Conservation (phyloP, 2,797 vertebrate genomes). For the Betta splendens region DNA sequence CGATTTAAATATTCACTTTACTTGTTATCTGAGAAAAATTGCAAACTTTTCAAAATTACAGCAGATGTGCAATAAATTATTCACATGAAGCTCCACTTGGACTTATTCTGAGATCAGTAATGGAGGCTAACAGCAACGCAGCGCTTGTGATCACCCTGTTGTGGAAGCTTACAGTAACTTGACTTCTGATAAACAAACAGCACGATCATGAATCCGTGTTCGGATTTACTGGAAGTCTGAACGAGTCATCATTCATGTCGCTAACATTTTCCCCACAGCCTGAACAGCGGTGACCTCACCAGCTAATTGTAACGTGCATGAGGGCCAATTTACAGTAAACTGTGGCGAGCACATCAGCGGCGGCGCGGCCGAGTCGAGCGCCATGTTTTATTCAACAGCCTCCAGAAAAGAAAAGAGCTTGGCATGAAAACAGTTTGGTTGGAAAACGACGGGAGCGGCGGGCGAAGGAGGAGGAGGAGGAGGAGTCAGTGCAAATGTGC, state of each 20-base stretch:
- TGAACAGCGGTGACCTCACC: conserved; percentile 4
- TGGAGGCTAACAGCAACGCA: conserved; percentile 7
- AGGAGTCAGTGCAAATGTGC: conserved; percentile 18
- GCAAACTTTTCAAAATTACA: conserved; percentile 33
- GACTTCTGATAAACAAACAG: background rate
- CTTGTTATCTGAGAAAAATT: conserved; percentile 35
- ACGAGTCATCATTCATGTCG: background rate
- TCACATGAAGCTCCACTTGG: conserved; percentile 21
- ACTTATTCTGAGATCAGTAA: conserved; percentile 5
- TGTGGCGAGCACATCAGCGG: conserved; percentile 13
- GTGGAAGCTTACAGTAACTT: background rate
- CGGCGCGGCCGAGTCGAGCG: conserved; percentile 16
- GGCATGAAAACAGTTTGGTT: conserved; percentile 25
- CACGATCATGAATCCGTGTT: accelerated
- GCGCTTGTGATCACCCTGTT: too few relatives aligned
- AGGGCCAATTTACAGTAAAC: background rate
- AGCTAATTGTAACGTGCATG: conserved; percentile 23
- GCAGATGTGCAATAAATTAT: conserved; percentile 39
- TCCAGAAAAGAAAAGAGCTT: conserved; percentile 33
- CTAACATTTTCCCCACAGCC: background rate
- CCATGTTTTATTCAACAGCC: conserved; percentile 62
- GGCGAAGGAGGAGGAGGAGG: conserved; percentile 6
- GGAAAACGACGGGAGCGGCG: background rate
- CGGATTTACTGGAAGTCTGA: background rate
- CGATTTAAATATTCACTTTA: conserved; percentile 11